Percentiles rank a stretch among this genome's conserved stretches.
These are phyloP conservation scores for Hyposoter didymator DNA, from an alignment of 2,888 invertebrate species.

Conservation along the genomic window DNA sequence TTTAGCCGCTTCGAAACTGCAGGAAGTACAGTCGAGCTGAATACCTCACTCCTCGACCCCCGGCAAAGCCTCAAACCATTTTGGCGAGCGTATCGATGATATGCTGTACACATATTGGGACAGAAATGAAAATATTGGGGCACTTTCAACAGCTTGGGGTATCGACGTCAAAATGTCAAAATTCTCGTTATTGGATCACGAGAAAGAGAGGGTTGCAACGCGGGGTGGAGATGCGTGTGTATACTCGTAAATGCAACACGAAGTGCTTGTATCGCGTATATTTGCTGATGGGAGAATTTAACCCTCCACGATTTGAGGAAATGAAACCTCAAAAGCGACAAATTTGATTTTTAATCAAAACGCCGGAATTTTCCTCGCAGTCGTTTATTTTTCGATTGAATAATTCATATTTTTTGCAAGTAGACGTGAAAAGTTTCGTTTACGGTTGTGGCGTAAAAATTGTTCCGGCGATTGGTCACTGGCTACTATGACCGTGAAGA, in stretches of 20 bases:
- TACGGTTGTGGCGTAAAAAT: background rate
- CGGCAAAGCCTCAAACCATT: constrained; percentile 16
- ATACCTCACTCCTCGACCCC: background rate
- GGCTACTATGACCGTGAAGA: constrained; percentile 34
- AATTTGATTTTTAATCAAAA: constrained; percentile 46
- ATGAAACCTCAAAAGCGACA: constrained; percentile 45
- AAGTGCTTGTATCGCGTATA: constrained; percentile 40
- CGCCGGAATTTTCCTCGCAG: background rate
- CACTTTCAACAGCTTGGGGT: constrained; percentile 55
- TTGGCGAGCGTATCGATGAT: constrained; percentile 62
- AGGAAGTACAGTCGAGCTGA: constrained; percentile 35
- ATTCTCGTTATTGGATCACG: constrained; percentile 66
- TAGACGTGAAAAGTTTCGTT: background rate
- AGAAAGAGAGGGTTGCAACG: constrained; percentile 5
- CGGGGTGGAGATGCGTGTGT: constrained; percentile 4
- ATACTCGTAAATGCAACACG: constrained; percentile 29
- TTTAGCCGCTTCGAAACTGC: constrained; percentile 59
- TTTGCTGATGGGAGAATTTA: constrained; percentile 6
- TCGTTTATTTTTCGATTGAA: background rate
- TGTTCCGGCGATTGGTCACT: constrained; percentile 30
- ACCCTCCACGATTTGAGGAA: constrained; percentile 27
- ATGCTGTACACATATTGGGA: constrained; percentile 48
- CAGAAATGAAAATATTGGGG: constrained; percentile 65
- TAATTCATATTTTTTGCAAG: background rate
- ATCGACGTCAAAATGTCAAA: constrained; percentile 67